Evolutionary conservation across 2,888 invertebrate species (phyloP).

Genomic region (Melinaea menophilus): DNA sequence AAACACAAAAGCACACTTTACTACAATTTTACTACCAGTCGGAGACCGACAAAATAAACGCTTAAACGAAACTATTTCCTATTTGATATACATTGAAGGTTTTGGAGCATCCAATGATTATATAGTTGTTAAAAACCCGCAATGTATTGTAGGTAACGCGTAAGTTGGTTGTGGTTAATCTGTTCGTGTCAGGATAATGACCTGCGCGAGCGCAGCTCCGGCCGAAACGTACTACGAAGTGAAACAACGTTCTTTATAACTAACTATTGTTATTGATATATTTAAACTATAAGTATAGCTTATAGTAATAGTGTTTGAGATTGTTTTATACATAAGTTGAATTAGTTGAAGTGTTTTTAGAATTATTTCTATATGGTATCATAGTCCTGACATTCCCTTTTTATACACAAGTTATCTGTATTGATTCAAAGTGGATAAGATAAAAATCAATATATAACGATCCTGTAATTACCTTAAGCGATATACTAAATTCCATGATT

Average conservation of each 20-base stretch:
- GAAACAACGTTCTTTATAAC: slow-evolving; percentile 27
- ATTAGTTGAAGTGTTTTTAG: no score
- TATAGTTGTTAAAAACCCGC: background rate
- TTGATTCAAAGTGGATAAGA: no score
- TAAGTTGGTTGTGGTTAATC: slow-evolving; percentile 18
- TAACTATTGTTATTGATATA: slow-evolving; percentile 27
- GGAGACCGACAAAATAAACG: slow-evolving; percentile 23
- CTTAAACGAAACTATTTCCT: background rate
- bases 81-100: slow-evolving; percentile 17
- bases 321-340: no score
- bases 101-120: background rate
- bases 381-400: no score
- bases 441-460: no score
- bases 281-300: background rate
- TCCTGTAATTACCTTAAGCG: no score
- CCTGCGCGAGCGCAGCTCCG: slow-evolving; percentile 35
- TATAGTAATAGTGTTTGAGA: no score
- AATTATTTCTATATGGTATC: no score
- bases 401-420: no score
- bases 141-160: slow-evolving; percentile 12
- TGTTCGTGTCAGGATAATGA: slow-evolving; percentile 41
- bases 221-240: slow-evolving; percentile 36
- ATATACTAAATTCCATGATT: no score
- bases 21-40: slow-evolving; percentile 36
- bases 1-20: slow-evolving; percentile 31